These are phyloP conservation scores for Archaeoteleia sp. DNA, from an alignment of 2,888 invertebrate species.

Conservation along the genomic window DNA sequence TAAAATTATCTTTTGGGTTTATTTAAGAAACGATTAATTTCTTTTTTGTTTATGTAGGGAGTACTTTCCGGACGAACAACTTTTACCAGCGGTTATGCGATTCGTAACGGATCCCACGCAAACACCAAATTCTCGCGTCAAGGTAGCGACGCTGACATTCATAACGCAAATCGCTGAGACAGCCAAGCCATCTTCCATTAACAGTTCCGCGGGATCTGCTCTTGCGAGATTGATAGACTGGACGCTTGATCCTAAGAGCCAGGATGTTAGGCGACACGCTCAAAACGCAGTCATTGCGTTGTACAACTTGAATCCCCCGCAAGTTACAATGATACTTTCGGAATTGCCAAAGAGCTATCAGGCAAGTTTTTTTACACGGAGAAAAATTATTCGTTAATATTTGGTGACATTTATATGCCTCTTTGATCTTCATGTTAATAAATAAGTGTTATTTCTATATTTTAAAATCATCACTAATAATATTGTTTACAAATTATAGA, in stretches of 20 bases:
- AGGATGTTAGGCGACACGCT: conserved; percentile 80
- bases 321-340: conserved; percentile 88
- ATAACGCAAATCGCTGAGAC: conserved; percentile 80
- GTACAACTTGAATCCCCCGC: conserved; percentile 93
- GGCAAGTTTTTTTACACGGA: conserved; percentile 63
- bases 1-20: too few species aligned
- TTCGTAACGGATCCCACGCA: conserved; percentile 95
- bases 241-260: conserved; percentile 83
- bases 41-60: conserved; percentile 71
- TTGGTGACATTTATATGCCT: too few species aligned
- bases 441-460: too few species aligned
- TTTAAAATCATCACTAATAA: neutral
- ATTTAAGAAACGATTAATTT: too few species aligned
- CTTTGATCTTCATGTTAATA: too few species aligned
- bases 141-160: conserved; percentile 85
- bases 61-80: conserved; percentile 78
- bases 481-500: too few species aligned
- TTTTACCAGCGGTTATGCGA: conserved; percentile 79
- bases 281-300: conserved; percentile 85
- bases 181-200: conserved; percentile 76
- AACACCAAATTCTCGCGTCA: conserved; percentile 90
- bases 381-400: too few species aligned
- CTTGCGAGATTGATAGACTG: conserved; percentile 72
- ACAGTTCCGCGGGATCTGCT: conserved; percentile 66
- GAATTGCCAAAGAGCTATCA: conserved; percentile 83